Percentiles rank a stretch among this genome's conserved stretches.
phyloP scores from a whole-genome alignment of 2,113 vertebrate genomes.

The Otolemur garnettii region DNA sequence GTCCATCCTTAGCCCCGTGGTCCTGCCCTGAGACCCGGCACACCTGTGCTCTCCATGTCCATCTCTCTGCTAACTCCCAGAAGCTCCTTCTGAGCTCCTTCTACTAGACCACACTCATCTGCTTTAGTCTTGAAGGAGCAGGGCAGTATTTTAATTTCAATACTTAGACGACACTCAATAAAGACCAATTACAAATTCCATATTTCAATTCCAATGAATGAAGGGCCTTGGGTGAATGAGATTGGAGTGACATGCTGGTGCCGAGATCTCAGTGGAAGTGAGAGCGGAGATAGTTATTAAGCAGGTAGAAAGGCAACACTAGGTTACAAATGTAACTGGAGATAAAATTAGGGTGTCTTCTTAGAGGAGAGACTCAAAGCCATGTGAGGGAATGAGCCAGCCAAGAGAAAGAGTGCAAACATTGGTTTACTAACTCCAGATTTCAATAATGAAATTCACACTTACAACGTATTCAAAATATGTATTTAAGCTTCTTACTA shows the following conservation, averaged over 20 bases:
- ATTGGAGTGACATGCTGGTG: not conserved
- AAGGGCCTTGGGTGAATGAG: too few relatives aligned
- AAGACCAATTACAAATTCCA: not conserved
- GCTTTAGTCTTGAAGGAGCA: not conserved
- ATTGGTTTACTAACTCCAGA: not conserved
- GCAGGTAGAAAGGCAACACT: not conserved
- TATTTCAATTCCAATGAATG: not conserved
- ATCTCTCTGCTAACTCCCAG: not conserved
- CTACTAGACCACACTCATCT: not conserved
- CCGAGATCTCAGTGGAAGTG: not conserved
- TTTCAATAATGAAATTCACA: not conserved
- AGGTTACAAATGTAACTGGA: not conserved
- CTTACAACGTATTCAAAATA: not conserved
- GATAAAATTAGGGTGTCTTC: not conserved
- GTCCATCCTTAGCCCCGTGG: accelerated
- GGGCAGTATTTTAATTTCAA: not conserved
- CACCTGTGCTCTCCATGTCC: not conserved
- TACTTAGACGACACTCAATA: too few relatives aligned
- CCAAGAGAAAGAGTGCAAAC: not conserved
- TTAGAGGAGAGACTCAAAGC: too few relatives aligned
- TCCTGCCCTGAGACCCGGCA: not conserved
- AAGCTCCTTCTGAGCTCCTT: not conserved
- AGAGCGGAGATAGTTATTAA: accelerated
- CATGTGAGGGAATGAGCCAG: accelerated
- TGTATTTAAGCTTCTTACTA: not conserved